Conservation (phyloP, 2,888 invertebrate species). For the Clivina fossor region DNA sequence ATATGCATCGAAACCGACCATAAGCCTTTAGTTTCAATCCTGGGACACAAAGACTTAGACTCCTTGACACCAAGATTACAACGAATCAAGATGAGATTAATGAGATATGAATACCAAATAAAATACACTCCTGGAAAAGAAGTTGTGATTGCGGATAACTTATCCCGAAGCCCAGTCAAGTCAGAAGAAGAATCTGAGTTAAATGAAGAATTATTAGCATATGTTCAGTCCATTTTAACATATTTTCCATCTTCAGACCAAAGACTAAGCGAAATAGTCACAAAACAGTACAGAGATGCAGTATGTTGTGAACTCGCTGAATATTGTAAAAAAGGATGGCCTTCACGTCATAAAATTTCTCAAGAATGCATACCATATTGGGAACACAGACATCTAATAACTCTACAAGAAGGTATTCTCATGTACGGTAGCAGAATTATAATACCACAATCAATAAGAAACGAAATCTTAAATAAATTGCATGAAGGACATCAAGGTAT, state of each 20-base stretch:
- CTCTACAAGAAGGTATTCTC: conserved; percentile 17
- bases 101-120: too few relatives aligned
- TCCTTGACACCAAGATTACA: too few relatives aligned
- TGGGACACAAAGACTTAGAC: too few relatives aligned
- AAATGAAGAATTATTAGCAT: too few relatives aligned
- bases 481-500: conserved; percentile 41
- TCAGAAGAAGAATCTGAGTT: too few relatives aligned
- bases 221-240: too few relatives aligned
- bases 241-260: conserved; percentile 18
- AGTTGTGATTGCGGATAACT: too few relatives aligned
- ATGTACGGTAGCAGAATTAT: conserved; percentile 32
- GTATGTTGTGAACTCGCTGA: conserved; percentile 1
- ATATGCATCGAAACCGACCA: too few relatives aligned
- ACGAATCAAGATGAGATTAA: too few relatives aligned
- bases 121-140: too few relatives aligned
- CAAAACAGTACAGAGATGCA: conserved; percentile 19
- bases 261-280: conserved; percentile 20
- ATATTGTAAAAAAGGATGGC: conserved; percentile 34
- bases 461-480: conserved; percentile 36
- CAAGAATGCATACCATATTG: conserved; percentile 30
- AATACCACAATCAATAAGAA: conserved; percentile 32
- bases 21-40: too few relatives aligned
- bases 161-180: too few relatives aligned
- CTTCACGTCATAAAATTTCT: conserved; percentile 28
- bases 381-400: conserved; percentile 31